Conservation (phyloP, 2,113 vertebrate species). For the Amphiprion percula region DNA sequence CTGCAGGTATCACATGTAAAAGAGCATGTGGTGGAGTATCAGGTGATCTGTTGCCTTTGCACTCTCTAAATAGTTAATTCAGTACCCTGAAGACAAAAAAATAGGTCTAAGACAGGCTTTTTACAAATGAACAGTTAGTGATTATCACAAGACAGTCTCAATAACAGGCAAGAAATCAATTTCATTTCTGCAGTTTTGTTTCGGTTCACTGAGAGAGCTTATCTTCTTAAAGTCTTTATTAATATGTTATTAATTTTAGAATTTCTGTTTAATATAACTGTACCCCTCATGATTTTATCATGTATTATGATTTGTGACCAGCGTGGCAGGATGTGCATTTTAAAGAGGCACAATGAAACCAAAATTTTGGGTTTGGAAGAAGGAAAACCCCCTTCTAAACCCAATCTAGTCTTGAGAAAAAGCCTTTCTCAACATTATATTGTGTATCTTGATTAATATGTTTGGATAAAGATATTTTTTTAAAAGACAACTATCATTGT, state of each 20-base stretch:
- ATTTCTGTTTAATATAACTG: no score
- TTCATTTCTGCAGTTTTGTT: background rate
- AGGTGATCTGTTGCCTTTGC: constrained; percentile 25
- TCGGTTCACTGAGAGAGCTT: background rate
- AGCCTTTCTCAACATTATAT: background rate
- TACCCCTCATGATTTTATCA: no score
- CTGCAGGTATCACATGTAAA: constrained; percentile 38
- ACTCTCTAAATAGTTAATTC: constrained; percentile 61
- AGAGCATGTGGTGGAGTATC: constrained; percentile 39
- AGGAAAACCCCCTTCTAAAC: no score
- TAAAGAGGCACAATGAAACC: no score
- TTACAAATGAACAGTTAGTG: background rate
- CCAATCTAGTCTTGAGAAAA: background rate
- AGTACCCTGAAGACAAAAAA: constrained; percentile 13
- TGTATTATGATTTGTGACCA: no score
- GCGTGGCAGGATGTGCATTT: no score
- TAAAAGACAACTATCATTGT: background rate
- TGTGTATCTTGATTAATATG: background rate
- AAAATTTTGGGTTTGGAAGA: no score
- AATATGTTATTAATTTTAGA: no score
- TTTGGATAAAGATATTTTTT: background rate
- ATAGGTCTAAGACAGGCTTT: constrained; percentile 5
- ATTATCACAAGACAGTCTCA: background rate
- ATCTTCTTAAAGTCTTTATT: background rate
- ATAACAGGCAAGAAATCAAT: background rate